A percentile compares a stretch with the other conserved stretches of the same genome.
Conservation (phyloP, 1,140 invertebrate species). For the Calephelis virginiensis region DNA sequence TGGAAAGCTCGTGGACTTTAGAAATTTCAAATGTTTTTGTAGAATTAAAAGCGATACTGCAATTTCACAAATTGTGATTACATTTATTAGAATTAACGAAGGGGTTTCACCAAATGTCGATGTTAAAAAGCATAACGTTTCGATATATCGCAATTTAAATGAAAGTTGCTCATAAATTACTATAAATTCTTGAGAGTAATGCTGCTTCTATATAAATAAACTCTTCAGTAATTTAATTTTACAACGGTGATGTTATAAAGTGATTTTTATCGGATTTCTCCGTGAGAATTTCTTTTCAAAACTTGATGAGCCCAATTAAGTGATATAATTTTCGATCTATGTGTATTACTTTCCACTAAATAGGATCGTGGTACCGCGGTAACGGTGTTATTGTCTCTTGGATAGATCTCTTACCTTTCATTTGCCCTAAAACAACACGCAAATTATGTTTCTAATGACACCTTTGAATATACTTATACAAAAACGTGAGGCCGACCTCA, state of each 20-base stretch:
- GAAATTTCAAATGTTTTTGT: no score
- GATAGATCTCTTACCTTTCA: constrained; percentile 45
- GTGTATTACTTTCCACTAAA: constrained; percentile 62
- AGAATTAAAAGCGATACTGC: no score
- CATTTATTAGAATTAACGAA: not conserved
- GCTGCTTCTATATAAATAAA: constrained; percentile 1
- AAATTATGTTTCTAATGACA: constrained; percentile 16
- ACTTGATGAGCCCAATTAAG: constrained; percentile 51
- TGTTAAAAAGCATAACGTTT: not conserved
- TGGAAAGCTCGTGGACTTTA: no score
- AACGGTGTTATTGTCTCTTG: constrained; percentile 65
- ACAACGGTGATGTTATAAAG: constrained; percentile 13
- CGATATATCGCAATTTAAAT: constrained; percentile 1
- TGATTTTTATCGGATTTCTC: constrained; percentile 24
- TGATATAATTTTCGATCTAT: constrained; percentile 58
- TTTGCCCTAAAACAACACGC: constrained; percentile 32
- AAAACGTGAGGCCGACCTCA: not conserved
- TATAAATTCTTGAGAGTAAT: not conserved
- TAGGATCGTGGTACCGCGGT: constrained; percentile 43
- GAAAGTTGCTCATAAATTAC: constrained; percentile 14
- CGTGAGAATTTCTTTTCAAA: constrained; percentile 32
- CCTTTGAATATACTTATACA: not conserved
- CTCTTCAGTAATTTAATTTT: constrained; percentile 6
- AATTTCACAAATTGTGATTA: no score
- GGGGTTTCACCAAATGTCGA: not conserved